Percentiles rank a stretch among this genome's conserved stretches.
Evolutionary conservation across 2,797 vertebrate genomes (phyloP).

Genomic region (Rhinichthys osculus): DNA sequence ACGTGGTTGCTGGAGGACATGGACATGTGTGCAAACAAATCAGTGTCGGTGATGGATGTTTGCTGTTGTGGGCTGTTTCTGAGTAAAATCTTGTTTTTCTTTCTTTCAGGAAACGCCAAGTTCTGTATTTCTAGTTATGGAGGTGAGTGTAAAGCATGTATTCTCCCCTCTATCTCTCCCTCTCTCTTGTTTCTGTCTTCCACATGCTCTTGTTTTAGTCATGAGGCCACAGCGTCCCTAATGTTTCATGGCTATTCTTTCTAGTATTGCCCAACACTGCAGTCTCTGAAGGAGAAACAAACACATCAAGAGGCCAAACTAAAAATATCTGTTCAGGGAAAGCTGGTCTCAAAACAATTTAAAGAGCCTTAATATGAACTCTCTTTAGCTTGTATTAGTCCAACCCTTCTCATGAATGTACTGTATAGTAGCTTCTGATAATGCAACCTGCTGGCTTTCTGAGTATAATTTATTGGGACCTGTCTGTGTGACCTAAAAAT

Average conservation of each 20-base stretch:
- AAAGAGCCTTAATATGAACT: constrained; percentile 41
- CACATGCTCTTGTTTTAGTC: constrained; percentile 48
- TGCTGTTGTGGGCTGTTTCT: background rate
- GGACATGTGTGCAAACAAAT: background rate
- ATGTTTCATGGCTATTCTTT: constrained; percentile 21
- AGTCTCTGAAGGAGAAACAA: constrained; percentile 65
- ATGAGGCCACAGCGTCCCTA: constrained; percentile 15
- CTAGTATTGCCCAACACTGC: constrained; percentile 58
- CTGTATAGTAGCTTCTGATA: constrained; percentile 38
- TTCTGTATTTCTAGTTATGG: constrained; percentile 96
- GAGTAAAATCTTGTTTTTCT: constrained; percentile 49
- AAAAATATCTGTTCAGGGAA: constrained; percentile 71
- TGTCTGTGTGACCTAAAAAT: background rate
- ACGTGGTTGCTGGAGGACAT: constrained; percentile 1
- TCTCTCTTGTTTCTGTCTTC: constrained; percentile 7
- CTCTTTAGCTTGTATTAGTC: constrained; percentile 29
- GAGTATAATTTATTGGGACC: constrained; percentile 35
- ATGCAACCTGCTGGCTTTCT: constrained; percentile 39
- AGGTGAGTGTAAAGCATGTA: constrained; percentile 78
- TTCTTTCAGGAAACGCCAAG: constrained; percentile 92
- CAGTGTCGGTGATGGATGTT: constrained; percentile 5
- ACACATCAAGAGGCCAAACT: constrained; percentile 55
- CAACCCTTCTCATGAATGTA: background rate
- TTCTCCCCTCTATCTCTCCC: constrained; percentile 4
- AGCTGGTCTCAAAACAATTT: constrained; percentile 48